Evolutionary conservation across 2,888 invertebrate genomes (phyloP).

Genomic region (Microctonus brassicae): DNA sequence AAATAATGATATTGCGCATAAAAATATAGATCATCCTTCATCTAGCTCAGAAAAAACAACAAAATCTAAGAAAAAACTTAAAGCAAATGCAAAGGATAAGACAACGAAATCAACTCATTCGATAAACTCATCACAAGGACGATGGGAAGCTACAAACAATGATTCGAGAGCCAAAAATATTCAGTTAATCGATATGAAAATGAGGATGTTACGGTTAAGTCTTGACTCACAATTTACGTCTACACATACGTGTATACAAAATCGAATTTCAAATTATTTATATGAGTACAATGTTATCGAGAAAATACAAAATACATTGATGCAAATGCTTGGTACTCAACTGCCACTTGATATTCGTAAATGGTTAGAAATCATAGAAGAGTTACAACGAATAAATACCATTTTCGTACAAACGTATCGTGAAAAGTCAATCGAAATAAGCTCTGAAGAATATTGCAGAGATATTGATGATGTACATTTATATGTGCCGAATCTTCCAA

Average conservation of each 20-base stretch:
- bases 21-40: no score
- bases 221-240: conserved; percentile 23
- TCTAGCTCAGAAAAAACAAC: no score
- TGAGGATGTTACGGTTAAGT: conserved; percentile 12
- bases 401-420: neutral
- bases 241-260: neutral
- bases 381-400: neutral
- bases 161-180: neutral
- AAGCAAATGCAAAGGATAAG: neutral
- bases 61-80: no score
- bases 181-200: neutral
- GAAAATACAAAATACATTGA: conserved; percentile 13
- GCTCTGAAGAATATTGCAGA: neutral
- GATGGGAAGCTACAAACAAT: neutral
- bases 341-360: neutral
- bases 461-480: neutral
- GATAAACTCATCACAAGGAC: neutral
- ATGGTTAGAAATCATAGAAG: conserved; percentile 7
- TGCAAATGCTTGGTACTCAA: neutral
- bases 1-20: no score
- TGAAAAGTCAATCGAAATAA: neutral
- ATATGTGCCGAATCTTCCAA: conserved; percentile 3
- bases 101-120: neutral
- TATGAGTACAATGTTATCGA: neutral
- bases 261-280: neutral